Evolutionary conservation across 2,888 invertebrate species (phyloP), one percentile per base, ranked within the genome.

Genomic region (Mythimna pallens): DNA sequence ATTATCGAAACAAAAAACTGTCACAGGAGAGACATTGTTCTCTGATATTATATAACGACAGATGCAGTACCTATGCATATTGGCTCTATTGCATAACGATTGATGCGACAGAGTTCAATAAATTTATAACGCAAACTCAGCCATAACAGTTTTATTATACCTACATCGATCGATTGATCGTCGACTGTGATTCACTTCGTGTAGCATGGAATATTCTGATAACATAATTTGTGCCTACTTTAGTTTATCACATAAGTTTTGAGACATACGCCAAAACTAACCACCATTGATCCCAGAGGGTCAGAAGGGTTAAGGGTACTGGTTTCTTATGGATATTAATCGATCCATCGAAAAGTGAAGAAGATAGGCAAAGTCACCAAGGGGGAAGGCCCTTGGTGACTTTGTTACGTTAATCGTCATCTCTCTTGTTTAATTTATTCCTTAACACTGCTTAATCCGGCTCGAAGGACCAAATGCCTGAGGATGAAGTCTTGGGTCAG

Each of bases 61-160:
- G 14, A n/a, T 36, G 36, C 55, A 75, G 25, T 9, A 52, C 34
- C 14, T 22, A 40, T 68, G 67, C 17, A 62, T 12, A 17, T 43
- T 17, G 30, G 20, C 14, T 30, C 14, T 30, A 36, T 50, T 58
- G 25, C 68, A 40, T 55, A 73, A 74, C 10, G 5, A 50, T 47
- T 57, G 64, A 57, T 72, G 65, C 73, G 65, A 65, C 22, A 62
- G 30, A 67, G 79, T 66, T 75, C 66, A 70, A 36, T 79, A 36
- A 65, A 57, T 75, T 12, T 50, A 47, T 65, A 69, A 65, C 22
- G 64, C 22, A 65, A 79, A 57, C 47, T 9, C 17, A 57, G 70
- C 25, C 66, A 76, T 76, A 70, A 70, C 67, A 36, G 30, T 64
- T 61, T 63, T 47, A 65, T 30, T 30, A 59, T 22, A 14, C 50